A percentile compares a stretch with the other conserved stretches of the same genome.
These are phyloP conservation scores for Drosophila cardini DNA, from an alignment of 1,140 invertebrate genomes.

Conservation along the genomic window DNA sequence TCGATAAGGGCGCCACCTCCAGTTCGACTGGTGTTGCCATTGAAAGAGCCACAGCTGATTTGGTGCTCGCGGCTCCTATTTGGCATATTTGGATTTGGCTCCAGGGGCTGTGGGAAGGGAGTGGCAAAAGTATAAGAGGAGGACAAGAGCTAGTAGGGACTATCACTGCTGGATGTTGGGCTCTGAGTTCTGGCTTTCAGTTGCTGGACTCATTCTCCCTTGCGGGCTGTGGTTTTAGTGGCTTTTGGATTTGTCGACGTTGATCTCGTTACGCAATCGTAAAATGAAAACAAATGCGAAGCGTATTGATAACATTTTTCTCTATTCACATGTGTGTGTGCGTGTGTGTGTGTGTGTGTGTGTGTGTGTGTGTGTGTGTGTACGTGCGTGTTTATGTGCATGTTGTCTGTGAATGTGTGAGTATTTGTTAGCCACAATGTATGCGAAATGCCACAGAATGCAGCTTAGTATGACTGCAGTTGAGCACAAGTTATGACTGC, in stretches of 20 bases:
- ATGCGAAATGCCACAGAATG: constrained; percentile 30
- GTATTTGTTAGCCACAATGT: constrained; percentile 26
- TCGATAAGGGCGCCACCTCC: constrained; percentile 59
- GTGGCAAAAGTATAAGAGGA: too few species aligned
- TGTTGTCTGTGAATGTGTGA: constrained; percentile 10
- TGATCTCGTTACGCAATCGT: constrained; percentile 81
- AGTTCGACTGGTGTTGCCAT: constrained; percentile 5
- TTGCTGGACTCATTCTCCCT: neutral
- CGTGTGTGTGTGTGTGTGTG: constrained; percentile 6
- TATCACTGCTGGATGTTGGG: neutral
- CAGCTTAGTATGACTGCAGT: constrained; percentile 40
- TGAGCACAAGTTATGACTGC: constrained; percentile 43
- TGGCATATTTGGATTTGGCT: constrained; percentile 65
- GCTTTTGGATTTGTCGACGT: constrained; percentile 79
- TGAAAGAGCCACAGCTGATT: constrained; percentile 30
- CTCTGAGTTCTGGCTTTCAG: neutral
- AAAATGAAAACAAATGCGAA: constrained; percentile 82
- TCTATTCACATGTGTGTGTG: constrained; percentile 38
- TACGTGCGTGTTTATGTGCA: too few species aligned
- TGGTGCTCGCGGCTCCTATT: constrained; percentile 63
- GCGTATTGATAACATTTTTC: constrained; percentile 77
- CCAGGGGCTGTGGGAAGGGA: neutral
- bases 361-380: neutral
- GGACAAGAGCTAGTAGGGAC: neutral
- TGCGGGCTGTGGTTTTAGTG: constrained; percentile 72